Conservation (phyloP, 1,140 invertebrate species). For the Achroia grisella region DNA sequence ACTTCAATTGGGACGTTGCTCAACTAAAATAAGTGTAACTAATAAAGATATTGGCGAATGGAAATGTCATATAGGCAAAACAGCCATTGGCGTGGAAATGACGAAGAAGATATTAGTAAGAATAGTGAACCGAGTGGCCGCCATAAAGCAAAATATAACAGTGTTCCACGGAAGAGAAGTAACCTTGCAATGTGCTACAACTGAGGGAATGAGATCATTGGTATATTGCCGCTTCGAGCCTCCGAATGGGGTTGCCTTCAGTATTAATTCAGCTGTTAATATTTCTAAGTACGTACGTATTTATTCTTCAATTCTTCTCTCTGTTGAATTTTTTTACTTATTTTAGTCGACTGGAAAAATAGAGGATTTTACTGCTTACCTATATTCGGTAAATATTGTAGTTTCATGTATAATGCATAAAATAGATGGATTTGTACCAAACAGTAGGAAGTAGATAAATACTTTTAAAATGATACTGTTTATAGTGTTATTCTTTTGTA, state of each 20-base stretch:
- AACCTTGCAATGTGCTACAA: conserved; percentile 41
- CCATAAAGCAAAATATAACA: conserved; percentile 36
- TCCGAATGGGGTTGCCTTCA: conserved; percentile 44
- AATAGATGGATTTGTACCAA: no score
- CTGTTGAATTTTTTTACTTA: no score
- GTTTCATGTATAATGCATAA: no score
- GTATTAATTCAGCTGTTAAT: conserved; percentile 41
- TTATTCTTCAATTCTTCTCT: no score
- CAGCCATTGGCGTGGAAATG: conserved; percentile 27
- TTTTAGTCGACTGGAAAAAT: no score
- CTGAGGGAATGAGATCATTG: conserved; percentile 30
- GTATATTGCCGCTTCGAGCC: conserved; percentile 60
- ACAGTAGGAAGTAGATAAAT: no score
- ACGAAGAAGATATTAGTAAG: conserved; percentile 39
- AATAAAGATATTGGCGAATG: conserved; percentile 41
- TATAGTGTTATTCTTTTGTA: no score
- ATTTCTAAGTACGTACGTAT: conserved; percentile 26
- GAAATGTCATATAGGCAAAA: conserved; percentile 47
- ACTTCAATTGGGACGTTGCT: conserved; percentile 37
- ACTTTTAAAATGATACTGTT: no score
- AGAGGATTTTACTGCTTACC: no score
- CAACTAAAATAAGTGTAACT: conserved; percentile 31
- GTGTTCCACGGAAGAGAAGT: conserved; percentile 29
- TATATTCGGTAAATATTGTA: no score
- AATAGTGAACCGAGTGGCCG: conserved; percentile 48